A percentile compares a stretch with the other conserved stretches of the same genome.
Conservation (phyloP, 2,113 vertebrate species). For the Xiphorhynchus elegans region DNA sequence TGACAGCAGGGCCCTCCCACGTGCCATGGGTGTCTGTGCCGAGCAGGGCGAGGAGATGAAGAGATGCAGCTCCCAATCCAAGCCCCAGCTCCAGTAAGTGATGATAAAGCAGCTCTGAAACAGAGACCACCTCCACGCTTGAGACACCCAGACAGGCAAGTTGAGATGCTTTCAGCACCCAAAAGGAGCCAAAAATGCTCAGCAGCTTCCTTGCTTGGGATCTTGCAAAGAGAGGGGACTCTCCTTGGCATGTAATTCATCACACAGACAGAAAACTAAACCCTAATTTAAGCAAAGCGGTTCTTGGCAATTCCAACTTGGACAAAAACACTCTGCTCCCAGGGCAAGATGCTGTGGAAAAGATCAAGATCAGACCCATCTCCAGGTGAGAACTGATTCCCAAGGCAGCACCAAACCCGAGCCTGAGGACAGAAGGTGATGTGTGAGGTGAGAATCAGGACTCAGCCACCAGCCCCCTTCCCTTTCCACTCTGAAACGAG, state of each 20-base stretch:
- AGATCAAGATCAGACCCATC: background rate
- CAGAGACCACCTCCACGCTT: background rate
- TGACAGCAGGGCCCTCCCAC: background rate
- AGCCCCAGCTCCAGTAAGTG: background rate
- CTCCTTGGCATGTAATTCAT: fast-evolving
- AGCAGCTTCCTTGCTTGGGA: fast-evolving
- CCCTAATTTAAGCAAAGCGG: fast-evolving
- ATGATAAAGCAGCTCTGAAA: background rate
- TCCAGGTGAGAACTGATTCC: background rate
- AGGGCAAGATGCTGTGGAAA: fast-evolving
- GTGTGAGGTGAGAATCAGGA: fast-evolving
- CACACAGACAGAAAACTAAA: background rate
- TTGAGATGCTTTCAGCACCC: fast-evolving
- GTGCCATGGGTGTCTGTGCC: fast-evolving
- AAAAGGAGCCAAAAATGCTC: background rate
- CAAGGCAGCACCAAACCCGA: background rate
- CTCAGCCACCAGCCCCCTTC: fast-evolving
- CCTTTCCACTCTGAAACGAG: fast-evolving
- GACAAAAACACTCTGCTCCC: background rate
- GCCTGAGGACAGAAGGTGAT: background rate
- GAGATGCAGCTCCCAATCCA: background rate
- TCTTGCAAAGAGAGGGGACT: background rate
- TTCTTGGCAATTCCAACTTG: fast-evolving
- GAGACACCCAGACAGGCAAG: background rate
- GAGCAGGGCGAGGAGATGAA: fast-evolving